Conservation (phyloP, 2,797 vertebrate genomes). For the Clarias laeviceps region DNA sequence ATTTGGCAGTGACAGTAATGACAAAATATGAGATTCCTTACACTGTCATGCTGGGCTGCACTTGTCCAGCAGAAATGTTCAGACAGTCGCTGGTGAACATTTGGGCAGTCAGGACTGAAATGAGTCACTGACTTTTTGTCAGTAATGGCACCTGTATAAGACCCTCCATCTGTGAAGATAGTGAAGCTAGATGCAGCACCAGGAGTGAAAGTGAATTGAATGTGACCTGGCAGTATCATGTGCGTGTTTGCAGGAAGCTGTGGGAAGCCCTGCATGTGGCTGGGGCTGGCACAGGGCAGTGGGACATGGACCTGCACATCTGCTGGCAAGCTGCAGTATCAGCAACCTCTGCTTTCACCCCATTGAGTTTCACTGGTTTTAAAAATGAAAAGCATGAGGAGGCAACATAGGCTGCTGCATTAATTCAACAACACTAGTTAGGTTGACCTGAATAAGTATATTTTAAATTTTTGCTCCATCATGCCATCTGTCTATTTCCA, state of each 20-base stretch:
- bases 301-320: conserved; percentile 77
- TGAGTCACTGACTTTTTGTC: background rate
- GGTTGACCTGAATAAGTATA: conserved; percentile 28
- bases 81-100: background rate
- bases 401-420: background rate
- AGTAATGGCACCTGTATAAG: background rate
- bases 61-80: background rate
- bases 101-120: background rate
- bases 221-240: conserved; percentile 34
- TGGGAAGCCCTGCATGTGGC: conserved; percentile 25
- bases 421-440: conserved; percentile 26
- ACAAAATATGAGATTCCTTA: background rate
- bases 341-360: conserved; percentile 71
- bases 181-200: background rate
- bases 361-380: conserved; percentile 25
- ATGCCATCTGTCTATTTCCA: background rate
- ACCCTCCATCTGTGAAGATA: background rate
- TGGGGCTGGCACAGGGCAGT: conserved; percentile 35
- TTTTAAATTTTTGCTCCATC: conserved; percentile 2
- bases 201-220: conserved; percentile 41
- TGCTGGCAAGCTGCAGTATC: conserved; percentile 82
- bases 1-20: background rate
- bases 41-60: background rate
- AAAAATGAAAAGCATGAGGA: background rate
- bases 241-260: conserved; percentile 31